Evolutionary conservation across 2,113 vertebrate species (phyloP), one percentile per base, ranked within the genome.

Genomic region (Atrichornis clamosus): DNA sequence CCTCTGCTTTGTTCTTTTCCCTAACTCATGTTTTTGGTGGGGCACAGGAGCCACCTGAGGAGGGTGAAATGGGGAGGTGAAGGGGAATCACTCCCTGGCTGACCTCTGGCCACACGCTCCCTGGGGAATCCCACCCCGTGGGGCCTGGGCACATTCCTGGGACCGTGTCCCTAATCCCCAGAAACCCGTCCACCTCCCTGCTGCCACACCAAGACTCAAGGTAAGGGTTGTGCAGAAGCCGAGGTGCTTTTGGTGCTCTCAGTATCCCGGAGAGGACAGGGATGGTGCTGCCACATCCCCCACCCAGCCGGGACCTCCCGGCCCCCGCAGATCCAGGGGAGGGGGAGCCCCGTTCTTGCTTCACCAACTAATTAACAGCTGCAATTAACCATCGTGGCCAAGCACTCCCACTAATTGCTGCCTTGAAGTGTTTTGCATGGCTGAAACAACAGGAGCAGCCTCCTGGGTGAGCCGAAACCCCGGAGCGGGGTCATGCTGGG

Each of bases 331-430:
- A 35, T 4, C 18, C 15, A 52, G 81, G 30, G 42, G 4, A 52
- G 14, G 30, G 49, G 64, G 65, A 89, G 50, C 63, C 33, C 20
- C 37, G 18, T 4, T 65, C 53, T 70, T 84, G 17, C 30, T n/a
- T 33, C 72, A 75, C 46, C 47, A 7, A 7, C 90, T 65, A 73
- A 60, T 72, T 28, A 79, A 60, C 23, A 37, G 27, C 60, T 26
- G 22, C 22, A 86, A 78, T 86, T 70, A 90, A 74, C 41, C 81
- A 63, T 63, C 72, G 75, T 7, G 58, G 81, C 75, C n/a, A 15
- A 87, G 82, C 41, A 44, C 93, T 82, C 77, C 78, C 81, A 75
- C 87, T 93, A 83, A 93, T 70, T 80, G 87, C 15, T 67, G 75
- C 93, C 24, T 76, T 37, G 80, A 56, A 63, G 56, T 42, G 78